Base-by-base conservation (phyloP, 1,140 invertebrate species). In the Latrodectus geometricus region DNA sequence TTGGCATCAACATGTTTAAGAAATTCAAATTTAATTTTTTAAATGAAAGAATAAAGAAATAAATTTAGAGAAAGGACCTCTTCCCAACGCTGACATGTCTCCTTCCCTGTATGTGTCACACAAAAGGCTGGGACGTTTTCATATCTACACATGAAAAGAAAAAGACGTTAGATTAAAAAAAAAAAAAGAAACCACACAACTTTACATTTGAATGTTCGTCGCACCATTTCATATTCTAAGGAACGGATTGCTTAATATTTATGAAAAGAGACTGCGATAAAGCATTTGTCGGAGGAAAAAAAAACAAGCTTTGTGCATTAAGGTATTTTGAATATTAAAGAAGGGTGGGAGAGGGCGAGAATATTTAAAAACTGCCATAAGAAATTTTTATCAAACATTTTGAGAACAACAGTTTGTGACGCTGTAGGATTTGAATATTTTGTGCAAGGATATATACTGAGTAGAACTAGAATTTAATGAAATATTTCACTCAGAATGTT, bases 1-100 rank as follows among this genome's bases (percentile, higher is more conserved):
- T 8, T 61, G 17, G 54, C 17, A 61, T 61, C 8, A 61, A 61
- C 8, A 61, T 61, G 17, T 61, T 35, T 61, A 61, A 11, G 54
- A 61, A 61, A 61, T 61, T 61, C 54, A 61, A 61, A 61, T 61
- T 61, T 61, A 61, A 61, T 61, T 61, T 61, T 61, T 61, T 61
- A 14, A 61, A 14, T 14, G 54, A 3, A 61, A 61, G 17, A 14
- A 17, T 11, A 61, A 61, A 17, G 11, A 17, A 17, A 17, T 2
- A 61, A 61, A 61, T 61, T 11, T 11, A 61, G 8, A 17, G 11
- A 17, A 17, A 17, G 11, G 54, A 2, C 54, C 17, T 11, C 17
- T 17, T 61, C 11, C 54, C 3, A 61, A 61, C 11, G 54, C 3
- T 61, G 17, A 14, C 54, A 17, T 17, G 54, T 11, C 11, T 14